These are phyloP conservation scores for Pollenia griseotomentosa DNA, from an alignment of 2,888 invertebrate species.

Conservation along the genomic window DNA sequence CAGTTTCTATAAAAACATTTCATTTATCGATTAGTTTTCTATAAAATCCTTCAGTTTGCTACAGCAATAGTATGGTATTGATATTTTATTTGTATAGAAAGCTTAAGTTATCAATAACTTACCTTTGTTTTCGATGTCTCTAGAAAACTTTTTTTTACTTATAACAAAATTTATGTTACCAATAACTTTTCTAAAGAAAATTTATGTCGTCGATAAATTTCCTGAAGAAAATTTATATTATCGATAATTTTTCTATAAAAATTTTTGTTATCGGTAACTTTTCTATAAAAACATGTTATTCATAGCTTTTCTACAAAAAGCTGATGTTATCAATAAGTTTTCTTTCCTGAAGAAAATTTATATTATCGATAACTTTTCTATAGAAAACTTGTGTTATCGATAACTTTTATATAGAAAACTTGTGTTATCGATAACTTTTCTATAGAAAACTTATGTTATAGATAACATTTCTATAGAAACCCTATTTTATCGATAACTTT, in stretches of 20 bases:
- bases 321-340: slow-evolving; percentile 3
- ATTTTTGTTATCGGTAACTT: not conserved
- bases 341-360: not conserved
- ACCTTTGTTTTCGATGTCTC: too few species aligned
- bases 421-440: too few species aligned
- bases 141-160: too few species aligned
- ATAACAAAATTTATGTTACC: not conserved
- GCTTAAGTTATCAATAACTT: too few species aligned
- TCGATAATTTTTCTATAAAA: not conserved
- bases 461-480: not conserved
- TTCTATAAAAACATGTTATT: not conserved
- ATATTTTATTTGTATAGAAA: too few species aligned
- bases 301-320: not conserved
- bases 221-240: not conserved
- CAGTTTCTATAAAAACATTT: too few species aligned
- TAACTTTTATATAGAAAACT: too few species aligned
- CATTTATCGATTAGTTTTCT: too few species aligned
- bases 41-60: too few species aligned
- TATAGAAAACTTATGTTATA: not conserved
- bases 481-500: not conserved
- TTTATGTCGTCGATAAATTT: slow-evolving; percentile 5
- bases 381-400: not conserved
- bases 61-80: too few species aligned
- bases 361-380: not conserved
- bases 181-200: not conserved